phyloP scores from a whole-genome alignment of 2,888 invertebrate species.

The Nudaria mundana region DNA sequence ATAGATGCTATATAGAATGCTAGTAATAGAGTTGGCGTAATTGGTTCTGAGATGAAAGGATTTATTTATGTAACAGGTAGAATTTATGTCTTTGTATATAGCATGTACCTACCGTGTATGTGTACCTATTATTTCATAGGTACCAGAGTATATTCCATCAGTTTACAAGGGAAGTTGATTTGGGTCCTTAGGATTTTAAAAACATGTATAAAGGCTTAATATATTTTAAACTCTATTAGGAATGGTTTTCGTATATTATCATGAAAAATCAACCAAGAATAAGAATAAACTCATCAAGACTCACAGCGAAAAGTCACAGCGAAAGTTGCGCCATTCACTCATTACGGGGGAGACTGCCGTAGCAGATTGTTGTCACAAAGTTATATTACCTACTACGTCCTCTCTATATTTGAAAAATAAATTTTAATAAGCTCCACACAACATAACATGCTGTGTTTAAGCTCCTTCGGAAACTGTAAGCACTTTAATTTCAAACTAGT shows the following conservation, averaged over 20 bases:
- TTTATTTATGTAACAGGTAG: background rate
- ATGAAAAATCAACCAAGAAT: too few species aligned
- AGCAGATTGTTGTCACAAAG: slow-evolving; percentile 50
- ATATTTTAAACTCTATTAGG: too few species aligned
- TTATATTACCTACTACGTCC: slow-evolving; percentile 42
- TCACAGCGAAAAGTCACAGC: too few species aligned
- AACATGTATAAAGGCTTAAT: too few species aligned
- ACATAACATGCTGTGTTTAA: slow-evolving; percentile 40
- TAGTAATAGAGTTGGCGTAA: slow-evolving; percentile 4
- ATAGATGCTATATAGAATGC: slow-evolving; percentile 8
- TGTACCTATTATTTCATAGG: too few species aligned
- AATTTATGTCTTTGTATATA: background rate
- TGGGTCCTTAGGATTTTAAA: too few species aligned
- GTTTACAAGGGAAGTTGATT: too few species aligned
- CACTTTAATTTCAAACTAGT: slow-evolving; percentile 23
- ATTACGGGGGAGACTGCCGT: slow-evolving; percentile 40
- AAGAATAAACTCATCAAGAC: slow-evolving; percentile 20
- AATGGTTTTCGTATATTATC: too few species aligned
- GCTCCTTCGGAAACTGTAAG: slow-evolving; percentile 27
- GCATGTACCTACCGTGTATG: too few species aligned
- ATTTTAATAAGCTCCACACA: slow-evolving; percentile 44
- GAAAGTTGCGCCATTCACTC: slow-evolving; percentile 37
- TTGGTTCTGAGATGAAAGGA: background rate
- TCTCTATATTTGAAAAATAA: slow-evolving; percentile 49
- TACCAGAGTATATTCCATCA: too few species aligned